phyloP scores from a whole-genome alignment of 2,797 vertebrate genomes.

The Iguana delicatissima region DNA sequence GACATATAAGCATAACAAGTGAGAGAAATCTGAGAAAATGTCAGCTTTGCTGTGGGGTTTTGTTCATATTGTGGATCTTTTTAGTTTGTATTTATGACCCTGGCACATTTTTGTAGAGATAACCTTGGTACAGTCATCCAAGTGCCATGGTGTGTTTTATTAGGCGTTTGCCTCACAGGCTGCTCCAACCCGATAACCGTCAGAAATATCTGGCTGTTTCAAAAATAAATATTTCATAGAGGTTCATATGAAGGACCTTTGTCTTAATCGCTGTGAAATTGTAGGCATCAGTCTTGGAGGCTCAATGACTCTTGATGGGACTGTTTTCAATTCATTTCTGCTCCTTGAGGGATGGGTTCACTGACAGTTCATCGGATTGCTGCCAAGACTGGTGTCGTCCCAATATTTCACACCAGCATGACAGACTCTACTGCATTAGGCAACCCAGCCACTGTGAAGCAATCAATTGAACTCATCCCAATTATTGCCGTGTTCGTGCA shows the following conservation, averaged over 20 bases:
- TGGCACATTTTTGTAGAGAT: slow-evolving; percentile 42
- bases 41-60: slow-evolving; percentile 18
- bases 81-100: slow-evolving; percentile 44
- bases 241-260: slow-evolving; percentile 22
- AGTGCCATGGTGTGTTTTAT: slow-evolving; percentile 41
- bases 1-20: slow-evolving; percentile 8
- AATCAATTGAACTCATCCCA: slow-evolving; percentile 49
- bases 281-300: slow-evolving; percentile 2
- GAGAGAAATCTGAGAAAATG: slow-evolving; percentile 6
- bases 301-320: slow-evolving; percentile 51
- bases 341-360: slow-evolving; percentile 62
- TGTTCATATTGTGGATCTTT: slow-evolving; percentile 1
- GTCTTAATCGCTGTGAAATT: slow-evolving; percentile 19
- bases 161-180: accelerated
- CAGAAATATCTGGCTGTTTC: slow-evolving; percentile 20
- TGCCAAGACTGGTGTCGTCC: slow-evolving; percentile 62
- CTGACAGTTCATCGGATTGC: slow-evolving; percentile 51
- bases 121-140: slow-evolving; percentile 21
- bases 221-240: slow-evolving; percentile 43
- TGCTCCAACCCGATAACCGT: background rate
- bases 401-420: slow-evolving; percentile 43
- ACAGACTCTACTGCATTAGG: slow-evolving; percentile 59
- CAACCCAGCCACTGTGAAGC: slow-evolving; percentile 52
- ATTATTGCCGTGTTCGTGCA: slow-evolving; percentile 45
- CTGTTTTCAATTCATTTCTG: slow-evolving; percentile 61